Percentiles rank a stretch among this genome's conserved stretches.
Conservation (phyloP, 2,888 invertebrate genomes). For the Athetis lepigone region DNA sequence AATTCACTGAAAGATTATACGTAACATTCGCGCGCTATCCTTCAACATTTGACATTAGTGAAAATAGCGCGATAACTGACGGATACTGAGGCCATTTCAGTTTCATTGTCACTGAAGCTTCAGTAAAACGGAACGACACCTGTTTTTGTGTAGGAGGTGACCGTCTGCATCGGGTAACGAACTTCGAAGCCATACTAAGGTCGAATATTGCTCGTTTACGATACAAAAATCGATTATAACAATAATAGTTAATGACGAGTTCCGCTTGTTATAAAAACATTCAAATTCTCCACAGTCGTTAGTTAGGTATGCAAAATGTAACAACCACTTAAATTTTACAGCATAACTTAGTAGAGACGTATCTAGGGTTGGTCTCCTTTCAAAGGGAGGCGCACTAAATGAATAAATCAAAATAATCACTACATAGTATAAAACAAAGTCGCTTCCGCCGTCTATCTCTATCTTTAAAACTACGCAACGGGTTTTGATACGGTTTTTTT, state of each 20-base stretch:
- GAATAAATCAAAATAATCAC: no score
- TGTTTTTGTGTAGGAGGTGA: conserved; percentile 53
- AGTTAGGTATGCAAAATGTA: conserved; percentile 9
- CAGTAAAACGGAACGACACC: conserved; percentile 24
- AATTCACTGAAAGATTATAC: conserved; percentile 9
- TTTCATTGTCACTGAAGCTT: conserved; percentile 44
- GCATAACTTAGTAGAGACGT: no score
- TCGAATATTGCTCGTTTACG: conserved; percentile 26
- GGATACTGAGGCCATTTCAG: conserved; percentile 48
- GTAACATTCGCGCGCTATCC: conserved; percentile 36
- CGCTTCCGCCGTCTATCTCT: no score
- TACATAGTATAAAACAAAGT: no score
- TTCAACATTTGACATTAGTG: conserved; percentile 50
- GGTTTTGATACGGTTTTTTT: no score
- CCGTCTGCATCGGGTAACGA: conserved; percentile 64
- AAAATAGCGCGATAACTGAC: conserved; percentile 56
- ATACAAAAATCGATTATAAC: conserved; percentile 21
- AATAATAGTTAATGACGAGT: conserved; percentile 16
- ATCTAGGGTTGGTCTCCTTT: no score
- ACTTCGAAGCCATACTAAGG: conserved; percentile 49
- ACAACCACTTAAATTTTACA: conserved; percentile 29
- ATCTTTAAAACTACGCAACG: no score
- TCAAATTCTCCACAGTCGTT: conserved; percentile 21
- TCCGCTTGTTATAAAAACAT: conserved; percentile 35
- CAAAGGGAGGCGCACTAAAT: no score